phyloP scores from a whole-genome alignment of 2,797 vertebrate species.

The Kryptolebias ocellatus region DNA sequence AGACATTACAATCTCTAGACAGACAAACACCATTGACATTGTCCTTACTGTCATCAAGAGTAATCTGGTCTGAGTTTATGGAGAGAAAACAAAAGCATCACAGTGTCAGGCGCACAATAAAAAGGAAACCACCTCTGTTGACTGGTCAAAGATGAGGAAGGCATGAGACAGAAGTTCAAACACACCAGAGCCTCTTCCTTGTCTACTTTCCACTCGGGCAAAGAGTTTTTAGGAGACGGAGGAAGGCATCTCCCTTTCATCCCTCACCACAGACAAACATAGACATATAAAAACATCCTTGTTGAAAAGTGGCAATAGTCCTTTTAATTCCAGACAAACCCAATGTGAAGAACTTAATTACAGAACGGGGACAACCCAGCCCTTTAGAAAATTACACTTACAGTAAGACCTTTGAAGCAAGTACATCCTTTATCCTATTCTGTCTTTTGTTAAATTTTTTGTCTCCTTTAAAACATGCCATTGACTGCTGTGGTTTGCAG shows the following conservation, averaged over 20 bases:
- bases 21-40: slow-evolving; percentile 26
- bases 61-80: slow-evolving; percentile 59
- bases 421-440: slow-evolving; percentile 77
- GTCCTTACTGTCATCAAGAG: slow-evolving; percentile 36
- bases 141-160: slow-evolving; percentile 51
- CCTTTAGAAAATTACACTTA: slow-evolving; percentile 81
- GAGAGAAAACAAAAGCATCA: slow-evolving; percentile 61
- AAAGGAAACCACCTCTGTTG: slow-evolving; percentile 65
- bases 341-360: slow-evolving; percentile 81
- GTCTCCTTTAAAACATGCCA: slow-evolving; percentile 75
- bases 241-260: slow-evolving; percentile 77
- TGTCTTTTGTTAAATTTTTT: slow-evolving; percentile 76
- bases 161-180: slow-evolving; percentile 70
- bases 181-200: slow-evolving; percentile 54
- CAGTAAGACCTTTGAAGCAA: slow-evolving; percentile 82
- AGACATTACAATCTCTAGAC: slow-evolving; percentile 20
- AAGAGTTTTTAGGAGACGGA: slow-evolving; percentile 74
- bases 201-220: slow-evolving; percentile 70
- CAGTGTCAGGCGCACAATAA: slow-evolving; percentile 60
- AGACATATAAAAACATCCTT: slow-evolving; percentile 82
- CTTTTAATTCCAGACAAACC: slow-evolving; percentile 83
- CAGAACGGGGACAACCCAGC: slow-evolving; percentile 79
- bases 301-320: slow-evolving; percentile 79
- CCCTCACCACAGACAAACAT: slow-evolving; percentile 81
- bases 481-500: slow-evolving; percentile 76